phyloP scores from a whole-genome alignment of 2,797 vertebrate genomes.

The Coendou prehensilis region DNA sequence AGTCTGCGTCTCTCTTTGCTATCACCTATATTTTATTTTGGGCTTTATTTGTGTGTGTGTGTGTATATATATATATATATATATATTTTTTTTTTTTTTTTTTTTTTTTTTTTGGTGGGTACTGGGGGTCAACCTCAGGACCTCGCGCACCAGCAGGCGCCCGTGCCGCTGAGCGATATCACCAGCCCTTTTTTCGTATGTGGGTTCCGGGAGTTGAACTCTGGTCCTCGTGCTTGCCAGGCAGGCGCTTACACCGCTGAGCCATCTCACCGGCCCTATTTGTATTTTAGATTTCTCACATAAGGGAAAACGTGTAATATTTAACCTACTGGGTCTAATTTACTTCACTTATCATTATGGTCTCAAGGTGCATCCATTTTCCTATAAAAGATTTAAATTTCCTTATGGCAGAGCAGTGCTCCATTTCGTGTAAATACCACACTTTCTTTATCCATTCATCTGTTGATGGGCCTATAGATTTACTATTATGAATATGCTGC shows the following conservation, averaged over 20 bases:
- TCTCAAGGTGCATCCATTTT: background rate
- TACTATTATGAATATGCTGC: background rate
- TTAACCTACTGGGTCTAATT: background rate
- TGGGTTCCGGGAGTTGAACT: too few species aligned
- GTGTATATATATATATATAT: too few species aligned
- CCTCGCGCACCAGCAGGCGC: too few species aligned
- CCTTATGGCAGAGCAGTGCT: background rate
- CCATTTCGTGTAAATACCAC: background rate
- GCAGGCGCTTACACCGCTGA: too few species aligned
- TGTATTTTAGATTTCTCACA: background rate
- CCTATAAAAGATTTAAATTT: background rate
- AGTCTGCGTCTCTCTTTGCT: background rate
- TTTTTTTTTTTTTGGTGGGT: too few species aligned
- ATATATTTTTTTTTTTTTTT: too few species aligned
- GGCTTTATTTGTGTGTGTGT: background rate
- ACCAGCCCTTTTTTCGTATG: too few species aligned
- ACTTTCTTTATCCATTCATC: background rate
- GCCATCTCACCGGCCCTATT: background rate
- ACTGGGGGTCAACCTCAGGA: too few species aligned
- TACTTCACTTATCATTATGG: background rate
- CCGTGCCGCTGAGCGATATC: too few species aligned
- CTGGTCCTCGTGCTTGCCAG: too few species aligned
- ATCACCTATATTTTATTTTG: background rate
- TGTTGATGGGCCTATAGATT: background rate
- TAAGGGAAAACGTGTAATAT: background rate